Evolutionary conservation across 2,888 invertebrate species (phyloP).

Genomic region (Agrotis clavis): DNA sequence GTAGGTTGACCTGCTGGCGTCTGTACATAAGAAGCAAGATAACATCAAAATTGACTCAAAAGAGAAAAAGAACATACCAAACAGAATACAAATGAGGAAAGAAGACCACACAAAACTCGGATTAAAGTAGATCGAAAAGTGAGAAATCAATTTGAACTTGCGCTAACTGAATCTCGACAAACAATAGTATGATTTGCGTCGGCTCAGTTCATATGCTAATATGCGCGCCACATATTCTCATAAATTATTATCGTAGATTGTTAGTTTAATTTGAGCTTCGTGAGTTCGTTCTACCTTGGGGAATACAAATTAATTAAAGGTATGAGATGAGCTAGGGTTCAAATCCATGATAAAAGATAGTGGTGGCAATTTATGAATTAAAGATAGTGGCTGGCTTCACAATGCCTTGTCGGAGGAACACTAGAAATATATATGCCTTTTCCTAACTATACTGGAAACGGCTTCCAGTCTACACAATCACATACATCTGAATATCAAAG

Average conservation of each 20-base stretch:
- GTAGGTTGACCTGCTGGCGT: too few relatives aligned
- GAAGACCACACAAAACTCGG: conserved; percentile 2
- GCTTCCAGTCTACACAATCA: too few relatives aligned
- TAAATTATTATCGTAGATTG: conserved; percentile 52
- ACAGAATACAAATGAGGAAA: conserved; percentile 20
- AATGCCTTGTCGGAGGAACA: too few relatives aligned
- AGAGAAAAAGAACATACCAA: background rate
- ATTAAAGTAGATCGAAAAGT: conserved; percentile 42
- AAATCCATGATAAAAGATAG: background rate
- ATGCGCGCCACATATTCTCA: conserved; percentile 36
- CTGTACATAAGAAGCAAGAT: background rate
- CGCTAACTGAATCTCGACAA: conserved; percentile 49
- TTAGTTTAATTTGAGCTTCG: conserved; percentile 58
- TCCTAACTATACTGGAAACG: too few relatives aligned
- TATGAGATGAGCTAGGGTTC: background rate
- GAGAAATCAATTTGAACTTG: conserved; percentile 51
- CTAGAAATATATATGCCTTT: too few relatives aligned
- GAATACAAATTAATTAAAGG: conserved; percentile 34
- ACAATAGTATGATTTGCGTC: conserved; percentile 52
- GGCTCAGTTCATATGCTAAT: conserved; percentile 52
- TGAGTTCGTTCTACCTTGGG: conserved; percentile 28
- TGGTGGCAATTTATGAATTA: too few relatives aligned
- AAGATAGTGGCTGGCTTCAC: too few relatives aligned
- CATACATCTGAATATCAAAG: too few relatives aligned
- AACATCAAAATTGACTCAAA: background rate